Evolutionary conservation across 2,113 vertebrate genomes (phyloP).

Genomic region (Copsychus sechellarum): DNA sequence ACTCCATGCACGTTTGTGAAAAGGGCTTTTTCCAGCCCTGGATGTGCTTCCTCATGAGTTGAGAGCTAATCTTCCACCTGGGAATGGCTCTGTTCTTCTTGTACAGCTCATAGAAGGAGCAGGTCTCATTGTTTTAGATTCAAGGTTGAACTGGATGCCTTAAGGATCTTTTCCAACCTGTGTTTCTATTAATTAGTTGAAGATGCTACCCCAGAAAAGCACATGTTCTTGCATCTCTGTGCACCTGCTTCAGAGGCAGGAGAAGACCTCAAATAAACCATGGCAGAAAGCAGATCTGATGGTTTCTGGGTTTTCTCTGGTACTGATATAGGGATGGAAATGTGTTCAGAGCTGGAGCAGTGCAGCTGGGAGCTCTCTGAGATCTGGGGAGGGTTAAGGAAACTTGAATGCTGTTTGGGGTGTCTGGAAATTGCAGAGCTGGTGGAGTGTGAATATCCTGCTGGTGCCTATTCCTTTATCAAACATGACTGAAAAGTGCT

Average conservation of each 20-base stretch:
- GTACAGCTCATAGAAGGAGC: not conserved
- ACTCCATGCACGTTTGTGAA: not conserved
- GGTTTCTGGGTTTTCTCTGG: not conserved
- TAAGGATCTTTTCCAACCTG: not conserved
- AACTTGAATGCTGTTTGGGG: not conserved
- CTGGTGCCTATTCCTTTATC: not conserved
- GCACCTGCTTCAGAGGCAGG: not conserved
- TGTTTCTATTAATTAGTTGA: not conserved
- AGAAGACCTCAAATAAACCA: not conserved
- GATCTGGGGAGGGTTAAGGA: not conserved
- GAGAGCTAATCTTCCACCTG: not conserved
- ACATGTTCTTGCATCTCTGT: accelerated
- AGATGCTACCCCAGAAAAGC: not conserved
- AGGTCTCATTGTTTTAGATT: not conserved
- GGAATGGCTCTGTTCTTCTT: not conserved
- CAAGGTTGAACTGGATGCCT: not conserved
- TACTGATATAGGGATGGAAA: accelerated
- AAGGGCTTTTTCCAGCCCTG: not conserved
- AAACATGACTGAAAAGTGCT: not conserved
- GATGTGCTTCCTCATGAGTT: not conserved
- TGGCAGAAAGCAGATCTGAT: not conserved
- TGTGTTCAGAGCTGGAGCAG: not conserved
- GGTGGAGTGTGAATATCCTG: not conserved
- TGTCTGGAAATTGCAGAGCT: not conserved
- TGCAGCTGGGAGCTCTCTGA: not conserved